Evolutionary conservation across 2,797 vertebrate species (phyloP).

Genomic region (Synaphobranchus kaupii): DNA sequence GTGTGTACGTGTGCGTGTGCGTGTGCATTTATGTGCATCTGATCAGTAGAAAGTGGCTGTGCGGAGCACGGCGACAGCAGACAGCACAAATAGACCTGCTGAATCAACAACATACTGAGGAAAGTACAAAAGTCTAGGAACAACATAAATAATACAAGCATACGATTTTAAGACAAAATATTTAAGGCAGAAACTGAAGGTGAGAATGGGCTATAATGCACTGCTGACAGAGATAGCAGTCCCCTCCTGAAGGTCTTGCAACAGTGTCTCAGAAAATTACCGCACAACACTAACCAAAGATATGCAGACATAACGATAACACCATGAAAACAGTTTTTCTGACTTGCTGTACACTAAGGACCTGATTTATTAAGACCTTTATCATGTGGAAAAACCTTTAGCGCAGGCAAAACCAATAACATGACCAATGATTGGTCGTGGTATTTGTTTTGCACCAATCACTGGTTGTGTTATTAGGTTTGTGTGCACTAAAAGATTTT

Average conservation of each 20-base stretch:
- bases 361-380: too few relatives aligned
- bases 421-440: too few relatives aligned
- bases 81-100: neutral
- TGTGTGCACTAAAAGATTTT: too few relatives aligned
- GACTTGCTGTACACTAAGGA: neutral
- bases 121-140: neutral
- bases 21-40: neutral
- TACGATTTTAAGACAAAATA: too few relatives aligned
- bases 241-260: neutral
- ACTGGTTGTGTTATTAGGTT: too few relatives aligned
- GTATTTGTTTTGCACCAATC: too few relatives aligned
- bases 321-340: neutral
- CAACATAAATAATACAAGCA: neutral
- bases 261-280: neutral
- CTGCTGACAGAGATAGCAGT: neutral
- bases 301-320: neutral
- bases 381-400: too few relatives aligned
- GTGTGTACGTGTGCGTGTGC: slow-evolving; percentile 20
- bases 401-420: too few relatives aligned
- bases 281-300: neutral
- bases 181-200: neutral
- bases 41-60: neutral
- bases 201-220: neutral
- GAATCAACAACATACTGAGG: slow-evolving; percentile 16
- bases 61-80: neutral